phyloP scores from a whole-genome alignment of 2,113 vertebrate genomes.

The Ornithorhynchus anatinus region DNA sequence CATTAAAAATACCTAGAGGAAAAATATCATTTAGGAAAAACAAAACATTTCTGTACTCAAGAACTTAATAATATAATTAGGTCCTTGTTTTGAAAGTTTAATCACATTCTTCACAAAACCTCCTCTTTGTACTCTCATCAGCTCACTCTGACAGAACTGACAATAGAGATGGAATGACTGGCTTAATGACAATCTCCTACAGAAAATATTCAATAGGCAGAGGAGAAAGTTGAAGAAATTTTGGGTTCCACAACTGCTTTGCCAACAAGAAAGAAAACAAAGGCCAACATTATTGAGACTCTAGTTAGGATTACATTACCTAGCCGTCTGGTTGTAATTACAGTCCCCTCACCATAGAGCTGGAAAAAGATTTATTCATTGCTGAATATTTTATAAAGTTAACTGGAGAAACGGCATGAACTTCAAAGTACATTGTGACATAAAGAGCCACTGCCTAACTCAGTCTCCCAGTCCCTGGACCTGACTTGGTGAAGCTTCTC shows the following conservation, averaged over 20 bases:
- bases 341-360: too few relatives aligned
- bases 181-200: conserved; percentile 40
- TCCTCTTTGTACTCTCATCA: conserved; percentile 24
- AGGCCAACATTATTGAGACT: too few relatives aligned
- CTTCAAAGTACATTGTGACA: conserved; percentile 3
- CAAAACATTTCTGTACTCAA: too few relatives aligned
- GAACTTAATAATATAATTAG: conserved; percentile 13
- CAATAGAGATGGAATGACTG: conserved; percentile 28
- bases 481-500: not conserved
- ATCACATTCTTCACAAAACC: conserved; percentile 24
- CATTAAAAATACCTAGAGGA: too few relatives aligned
- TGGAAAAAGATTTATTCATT: too few relatives aligned
- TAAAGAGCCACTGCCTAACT: not conserved
- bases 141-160: conserved; percentile 38
- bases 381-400: not conserved
- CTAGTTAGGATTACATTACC: too few relatives aligned
- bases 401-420: not conserved
- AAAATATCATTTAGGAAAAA: too few relatives aligned
- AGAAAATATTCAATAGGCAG: conserved; percentile 43
- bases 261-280: too few relatives aligned
- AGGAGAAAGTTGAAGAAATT: conserved; percentile 47
- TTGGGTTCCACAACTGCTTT: too few relatives aligned
- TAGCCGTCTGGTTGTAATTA: too few relatives aligned
- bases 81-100: conserved; percentile 1
- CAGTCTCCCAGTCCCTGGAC: not conserved